phyloP scores from a whole-genome alignment of 2,888 invertebrate species.

The Corythucha ciliata region DNA sequence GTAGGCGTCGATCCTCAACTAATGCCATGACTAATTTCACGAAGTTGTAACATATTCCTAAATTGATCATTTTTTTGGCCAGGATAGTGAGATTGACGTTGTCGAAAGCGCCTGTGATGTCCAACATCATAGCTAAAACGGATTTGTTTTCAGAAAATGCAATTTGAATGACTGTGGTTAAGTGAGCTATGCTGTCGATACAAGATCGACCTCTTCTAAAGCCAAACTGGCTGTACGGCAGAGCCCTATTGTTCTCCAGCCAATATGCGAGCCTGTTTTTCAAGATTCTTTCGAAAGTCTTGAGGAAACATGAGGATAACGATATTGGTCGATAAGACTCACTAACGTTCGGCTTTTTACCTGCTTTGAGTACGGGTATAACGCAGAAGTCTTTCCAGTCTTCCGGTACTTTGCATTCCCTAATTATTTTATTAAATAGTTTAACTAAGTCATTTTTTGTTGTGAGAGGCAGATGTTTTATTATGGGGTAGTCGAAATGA shows the following conservation, averaged over 20 bases:
- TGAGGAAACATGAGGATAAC: slow-evolving; percentile 20
- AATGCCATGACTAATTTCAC: too few relatives aligned
- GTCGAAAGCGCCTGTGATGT: slow-evolving; percentile 15
- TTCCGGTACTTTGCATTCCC: not conserved
- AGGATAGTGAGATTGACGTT: slow-evolving; percentile 19
- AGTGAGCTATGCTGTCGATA: slow-evolving; percentile 11
- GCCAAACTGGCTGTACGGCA: slow-evolving; percentile 19
- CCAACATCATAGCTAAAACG: slow-evolving; percentile 19
- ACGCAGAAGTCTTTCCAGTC: slow-evolving; percentile 18
- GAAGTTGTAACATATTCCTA: not conserved
- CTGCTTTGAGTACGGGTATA: slow-evolving; percentile 19
- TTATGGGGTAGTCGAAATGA: slow-evolving; percentile 16
- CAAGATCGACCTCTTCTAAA: slow-evolving; percentile 21
- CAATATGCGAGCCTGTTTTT: too few relatives aligned
- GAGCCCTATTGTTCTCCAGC: slow-evolving; percentile 18
- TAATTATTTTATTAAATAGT: too few relatives aligned
- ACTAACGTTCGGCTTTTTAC: slow-evolving; percentile 13
- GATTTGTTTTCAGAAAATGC: slow-evolving; percentile 15
- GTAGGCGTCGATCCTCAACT: not conserved
- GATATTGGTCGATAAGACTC: slow-evolving; percentile 27
- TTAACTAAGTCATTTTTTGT: too few relatives aligned
- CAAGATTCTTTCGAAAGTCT: slow-evolving; percentile 25
- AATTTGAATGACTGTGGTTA: slow-evolving; percentile 12
- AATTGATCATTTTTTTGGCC: not conserved
- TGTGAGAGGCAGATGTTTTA: slow-evolving; percentile 20